These are phyloP conservation scores for Columba livia DNA, from an alignment of 2,113 vertebrate genomes.

Conservation along the genomic window DNA sequence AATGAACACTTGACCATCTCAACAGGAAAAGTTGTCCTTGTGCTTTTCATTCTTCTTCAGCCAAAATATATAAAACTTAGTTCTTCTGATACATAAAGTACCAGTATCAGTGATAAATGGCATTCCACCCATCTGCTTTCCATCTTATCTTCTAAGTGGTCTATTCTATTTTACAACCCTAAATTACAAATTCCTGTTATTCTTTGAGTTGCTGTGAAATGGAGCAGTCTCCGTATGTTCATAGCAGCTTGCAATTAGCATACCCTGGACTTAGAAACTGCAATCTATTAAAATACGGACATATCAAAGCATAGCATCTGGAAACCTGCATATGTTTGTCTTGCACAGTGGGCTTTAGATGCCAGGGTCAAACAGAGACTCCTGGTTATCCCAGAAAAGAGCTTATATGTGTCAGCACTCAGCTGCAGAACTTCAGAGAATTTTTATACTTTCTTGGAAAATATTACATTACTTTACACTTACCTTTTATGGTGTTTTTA, in stretches of 20 bases:
- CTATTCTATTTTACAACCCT: background rate
- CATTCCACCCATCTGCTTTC: background rate
- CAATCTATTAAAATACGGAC: background rate
- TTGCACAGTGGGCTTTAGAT: background rate
- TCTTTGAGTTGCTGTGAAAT: background rate
- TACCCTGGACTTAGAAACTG: background rate
- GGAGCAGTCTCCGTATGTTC: background rate
- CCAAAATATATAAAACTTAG: background rate
- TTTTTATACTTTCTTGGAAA: background rate
- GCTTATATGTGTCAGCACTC: background rate
- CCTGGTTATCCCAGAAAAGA: background rate
- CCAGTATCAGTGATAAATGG: background rate
- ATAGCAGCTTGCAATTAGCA: slow-evolving; percentile 18
- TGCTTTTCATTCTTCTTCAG: background rate
- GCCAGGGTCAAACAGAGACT: background rate
- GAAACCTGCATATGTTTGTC: background rate
- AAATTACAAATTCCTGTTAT: background rate
- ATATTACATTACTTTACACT: background rate
- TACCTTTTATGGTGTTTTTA: background rate
- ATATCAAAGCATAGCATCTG: background rate
- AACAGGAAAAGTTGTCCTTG: background rate
- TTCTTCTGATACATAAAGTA: background rate
- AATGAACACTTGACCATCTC: background rate
- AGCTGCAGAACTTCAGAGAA: background rate
- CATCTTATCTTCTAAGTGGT: background rate